These are phyloP conservation scores for Aporophyla nigra DNA, from an alignment of 2,888 invertebrate genomes.

Conservation along the genomic window DNA sequence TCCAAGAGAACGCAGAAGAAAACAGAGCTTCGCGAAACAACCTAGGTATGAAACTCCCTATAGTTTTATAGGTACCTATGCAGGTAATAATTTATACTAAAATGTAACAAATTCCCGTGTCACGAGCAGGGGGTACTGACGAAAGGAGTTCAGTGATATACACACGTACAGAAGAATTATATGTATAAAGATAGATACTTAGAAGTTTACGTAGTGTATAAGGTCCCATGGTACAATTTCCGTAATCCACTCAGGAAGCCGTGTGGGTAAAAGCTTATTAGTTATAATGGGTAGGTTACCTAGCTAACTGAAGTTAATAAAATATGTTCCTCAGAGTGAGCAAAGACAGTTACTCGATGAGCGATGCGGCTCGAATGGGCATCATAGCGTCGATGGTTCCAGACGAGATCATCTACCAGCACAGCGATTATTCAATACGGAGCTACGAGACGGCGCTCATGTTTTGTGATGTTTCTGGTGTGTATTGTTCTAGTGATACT, in stretches of 20 bases:
- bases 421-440: constrained; percentile 88
- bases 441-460: constrained; percentile 91
- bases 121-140: too few species aligned
- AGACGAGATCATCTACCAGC: constrained; percentile 92
- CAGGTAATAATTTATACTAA: neutral
- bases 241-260: neutral
- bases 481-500: constrained; percentile 16
- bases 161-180: too few species aligned
- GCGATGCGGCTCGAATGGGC: constrained; percentile 80
- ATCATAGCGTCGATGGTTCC: constrained; percentile 92
- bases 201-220: too few species aligned
- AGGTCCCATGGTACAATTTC: too few species aligned
- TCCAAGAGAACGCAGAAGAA: constrained; percentile 74
- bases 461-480: constrained; percentile 92
- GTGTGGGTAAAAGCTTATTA: neutral
- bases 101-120: too few species aligned
- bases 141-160: too few species aligned
- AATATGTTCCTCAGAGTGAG: constrained; percentile 49
- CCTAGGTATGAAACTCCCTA: constrained; percentile 44
- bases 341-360: constrained; percentile 56
- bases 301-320: neutral
- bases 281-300: neutral
- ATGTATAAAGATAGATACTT: too few species aligned
- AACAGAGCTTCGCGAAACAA: constrained; percentile 45
- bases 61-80: neutral